Base-by-base conservation (phyloP, 2,888 invertebrate genomes). In the Craniophora ligustri region DNA sequence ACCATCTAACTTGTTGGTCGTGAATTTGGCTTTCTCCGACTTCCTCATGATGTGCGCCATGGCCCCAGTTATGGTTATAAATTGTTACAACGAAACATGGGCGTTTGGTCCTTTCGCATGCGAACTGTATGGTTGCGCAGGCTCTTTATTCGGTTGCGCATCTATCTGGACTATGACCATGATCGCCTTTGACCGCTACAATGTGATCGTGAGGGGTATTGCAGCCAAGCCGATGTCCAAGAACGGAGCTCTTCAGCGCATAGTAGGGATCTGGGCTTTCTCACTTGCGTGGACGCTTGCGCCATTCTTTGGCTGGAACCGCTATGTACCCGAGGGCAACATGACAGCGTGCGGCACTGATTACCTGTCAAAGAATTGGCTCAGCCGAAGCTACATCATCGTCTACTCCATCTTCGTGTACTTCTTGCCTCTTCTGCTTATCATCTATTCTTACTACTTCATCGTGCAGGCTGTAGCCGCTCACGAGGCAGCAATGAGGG, bases 121-220 rank as follows among this genome's bases (percentile, higher is more conserved):
- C 86, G 97, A 98, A 86, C 79, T 98, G 2, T 98, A 98, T 85
- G 98, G 95, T 32, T 95, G 97, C 91, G 94, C 95, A 44, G 98
- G 98, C 23, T 98, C 98, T 31, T 94, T 98, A 54, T 98, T 97
- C 82, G 98, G 98, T 58, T 97, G 98, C 84, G 95, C 95, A 75
- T 98, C 98, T 56, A 98, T 98, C 78, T 98, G 98, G 97, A 96
- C 97, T 21, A 97, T 98, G 97, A 96, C 97, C 7, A 96, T 97
- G 95, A 98, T 98, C 73, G 97, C 98, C 47, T 95, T 98, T 79
- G 98, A 98, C 88, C 95, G 98, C 74, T 98, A 98, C 94, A 97
- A 98, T 85, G 98, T 98, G 55, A 98, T 98, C 82, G 98, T 98
- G 30, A 98, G 97, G 88, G 97, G 98, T 73, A 94, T 98, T 74